phyloP scores from a whole-genome alignment of 2,797 vertebrate species.

The Bradypodion pumilum region DNA sequence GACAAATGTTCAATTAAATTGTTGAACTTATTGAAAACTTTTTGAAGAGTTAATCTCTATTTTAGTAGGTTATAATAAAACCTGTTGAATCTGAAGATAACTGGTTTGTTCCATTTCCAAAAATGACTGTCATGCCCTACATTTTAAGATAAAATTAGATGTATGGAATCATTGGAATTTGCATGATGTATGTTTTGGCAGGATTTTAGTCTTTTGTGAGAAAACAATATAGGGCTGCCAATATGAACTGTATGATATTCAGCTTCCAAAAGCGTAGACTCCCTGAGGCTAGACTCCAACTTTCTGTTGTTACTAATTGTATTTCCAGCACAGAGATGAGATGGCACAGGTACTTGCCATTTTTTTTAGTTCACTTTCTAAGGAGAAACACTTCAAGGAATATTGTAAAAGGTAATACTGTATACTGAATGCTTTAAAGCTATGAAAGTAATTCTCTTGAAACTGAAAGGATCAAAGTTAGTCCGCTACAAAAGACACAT shows the following conservation, averaged over 20 bases:
- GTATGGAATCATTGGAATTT: background rate
- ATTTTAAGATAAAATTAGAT: background rate
- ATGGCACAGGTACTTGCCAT: slow-evolving; percentile 6
- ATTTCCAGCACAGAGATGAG: background rate
- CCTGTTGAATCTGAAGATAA: background rate
- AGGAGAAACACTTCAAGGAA: slow-evolving; percentile 33
- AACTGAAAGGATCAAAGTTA: slow-evolving; percentile 37
- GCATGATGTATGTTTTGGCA: background rate
- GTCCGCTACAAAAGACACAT: slow-evolving; percentile 20
- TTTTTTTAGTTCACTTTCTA: slow-evolving; percentile 30
- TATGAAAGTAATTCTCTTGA: slow-evolving; percentile 10
- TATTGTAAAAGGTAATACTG: slow-evolving; percentile 8
- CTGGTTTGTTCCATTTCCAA: background rate
- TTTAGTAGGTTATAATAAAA: background rate
- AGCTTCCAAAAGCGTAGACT: background rate
- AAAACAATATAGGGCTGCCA: background rate
- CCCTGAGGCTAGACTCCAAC: background rate
- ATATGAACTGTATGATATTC: background rate
- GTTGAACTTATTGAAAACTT: background rate
- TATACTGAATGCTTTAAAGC: slow-evolving; percentile 18
- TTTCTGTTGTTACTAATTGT: background rate
- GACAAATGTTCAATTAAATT: too few species aligned
- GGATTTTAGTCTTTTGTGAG: background rate
- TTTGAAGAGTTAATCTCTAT: background rate
- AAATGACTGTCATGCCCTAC: background rate